A percentile compares a stretch with the other conserved stretches of the same genome.
Evolutionary conservation across 2,113 vertebrate species (phyloP).

Genomic region (Crypturellus undulatus): DNA sequence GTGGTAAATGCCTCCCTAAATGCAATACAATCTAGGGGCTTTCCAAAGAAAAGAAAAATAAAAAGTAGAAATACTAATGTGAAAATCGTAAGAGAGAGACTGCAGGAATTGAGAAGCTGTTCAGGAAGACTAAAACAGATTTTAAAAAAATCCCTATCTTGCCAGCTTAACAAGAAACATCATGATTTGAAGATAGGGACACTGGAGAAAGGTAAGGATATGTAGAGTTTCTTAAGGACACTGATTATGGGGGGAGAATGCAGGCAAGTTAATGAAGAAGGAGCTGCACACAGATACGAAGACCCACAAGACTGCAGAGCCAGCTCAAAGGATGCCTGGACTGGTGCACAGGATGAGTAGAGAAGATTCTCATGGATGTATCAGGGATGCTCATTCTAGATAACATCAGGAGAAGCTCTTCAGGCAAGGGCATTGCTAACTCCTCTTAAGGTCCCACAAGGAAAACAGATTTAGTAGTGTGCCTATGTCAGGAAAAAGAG

Average conservation of each 20-base stretch:
- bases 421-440: neutral
- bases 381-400: neutral
- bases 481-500: neutral
- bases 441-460: neutral
- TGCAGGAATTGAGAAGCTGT: neutral
- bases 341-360: neutral
- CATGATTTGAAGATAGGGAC: neutral
- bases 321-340: accelerated
- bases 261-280: neutral
- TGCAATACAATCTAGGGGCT: neutral
- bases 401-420: neutral
- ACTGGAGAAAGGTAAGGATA: neutral
- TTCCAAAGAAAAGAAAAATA: neutral
- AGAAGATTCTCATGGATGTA: neutral
- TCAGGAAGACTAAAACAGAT: neutral
- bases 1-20: neutral
- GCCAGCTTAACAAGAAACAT: neutral
- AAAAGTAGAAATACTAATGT: neutral
- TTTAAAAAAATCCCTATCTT: neutral
- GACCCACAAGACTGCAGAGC: neutral
- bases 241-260: too few relatives aligned
- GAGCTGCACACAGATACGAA: neutral
- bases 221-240: neutral
- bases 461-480: neutral
- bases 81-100: neutral